Evolutionary conservation across 2,888 invertebrate genomes (phyloP).

Genomic region (Pterostichus niger): DNA sequence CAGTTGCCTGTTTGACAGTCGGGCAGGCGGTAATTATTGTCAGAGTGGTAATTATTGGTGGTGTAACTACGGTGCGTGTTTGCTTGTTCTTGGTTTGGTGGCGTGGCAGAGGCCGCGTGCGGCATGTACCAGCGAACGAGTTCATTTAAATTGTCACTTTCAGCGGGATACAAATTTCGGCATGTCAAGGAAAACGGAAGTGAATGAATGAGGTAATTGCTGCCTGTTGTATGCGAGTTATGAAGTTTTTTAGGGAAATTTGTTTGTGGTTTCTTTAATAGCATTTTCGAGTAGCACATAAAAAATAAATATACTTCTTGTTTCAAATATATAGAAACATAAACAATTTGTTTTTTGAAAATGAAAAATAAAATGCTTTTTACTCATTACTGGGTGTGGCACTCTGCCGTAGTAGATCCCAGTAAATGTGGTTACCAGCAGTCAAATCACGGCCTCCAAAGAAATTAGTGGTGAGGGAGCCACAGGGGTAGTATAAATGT

Average conservation of each 20-base stretch:
- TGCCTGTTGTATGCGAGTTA: background rate
- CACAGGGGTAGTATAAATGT: too few species aligned
- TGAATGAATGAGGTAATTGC: slow-evolving; percentile 34
- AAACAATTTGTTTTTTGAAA: too few species aligned
- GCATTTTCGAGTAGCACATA: too few species aligned
- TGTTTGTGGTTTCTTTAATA: background rate
- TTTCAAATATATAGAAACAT: too few species aligned
- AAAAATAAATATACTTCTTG: too few species aligned
- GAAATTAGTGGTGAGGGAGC: too few species aligned
- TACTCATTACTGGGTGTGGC: too few species aligned
- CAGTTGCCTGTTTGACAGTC: slow-evolving; percentile 72
- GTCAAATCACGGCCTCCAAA: too few species aligned
- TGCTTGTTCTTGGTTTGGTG: slow-evolving; percentile 73
- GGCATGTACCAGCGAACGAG: slow-evolving; percentile 63
- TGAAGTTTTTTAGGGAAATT: background rate
- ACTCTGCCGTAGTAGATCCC: too few species aligned
- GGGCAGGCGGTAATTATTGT: slow-evolving; percentile 74
- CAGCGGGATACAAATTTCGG: slow-evolving; percentile 68
- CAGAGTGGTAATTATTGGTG: slow-evolving; percentile 72
- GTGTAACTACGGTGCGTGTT: slow-evolving; percentile 72
- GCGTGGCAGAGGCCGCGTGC: slow-evolving; percentile 68
- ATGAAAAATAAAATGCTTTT: too few species aligned
- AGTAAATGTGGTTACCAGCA: too few species aligned
- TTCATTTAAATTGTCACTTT: slow-evolving; percentile 71
- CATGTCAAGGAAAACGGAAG: slow-evolving; percentile 53